Percentiles rank a stretch among this genome's conserved stretches.
Conservation (phyloP, 2,888 invertebrate genomes). For the Oligia latruncula region DNA sequence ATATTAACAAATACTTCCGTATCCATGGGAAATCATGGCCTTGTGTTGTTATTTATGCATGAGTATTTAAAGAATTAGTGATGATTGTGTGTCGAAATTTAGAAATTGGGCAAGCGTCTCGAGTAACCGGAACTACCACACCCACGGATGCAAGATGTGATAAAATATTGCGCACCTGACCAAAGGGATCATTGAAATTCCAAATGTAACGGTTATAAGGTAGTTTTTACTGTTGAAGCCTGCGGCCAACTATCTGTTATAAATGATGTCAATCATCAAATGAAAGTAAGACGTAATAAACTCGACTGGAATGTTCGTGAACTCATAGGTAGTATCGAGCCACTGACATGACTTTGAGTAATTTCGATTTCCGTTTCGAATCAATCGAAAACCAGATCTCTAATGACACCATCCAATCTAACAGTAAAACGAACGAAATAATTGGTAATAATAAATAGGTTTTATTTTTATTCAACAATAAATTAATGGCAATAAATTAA, state of each 20-base stretch:
- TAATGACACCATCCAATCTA: slow-evolving; percentile 21
- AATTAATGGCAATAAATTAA: slow-evolving; percentile 86
- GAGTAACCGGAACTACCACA: slow-evolving; percentile 5
- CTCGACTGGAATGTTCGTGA: slow-evolving; percentile 47
- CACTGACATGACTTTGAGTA: slow-evolving; percentile 34
- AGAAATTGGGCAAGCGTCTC: slow-evolving; percentile 37
- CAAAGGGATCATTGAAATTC: slow-evolving; percentile 15
- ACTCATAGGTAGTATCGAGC: slow-evolving; percentile 24
- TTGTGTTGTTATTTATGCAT: slow-evolving; percentile 40
- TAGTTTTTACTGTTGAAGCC: slow-evolving; percentile 27
- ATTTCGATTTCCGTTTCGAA: slow-evolving; percentile 55
- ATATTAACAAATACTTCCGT: slow-evolving; percentile 33
- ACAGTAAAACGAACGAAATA: slow-evolving; percentile 68
- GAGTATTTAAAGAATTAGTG: slow-evolving; percentile 11
- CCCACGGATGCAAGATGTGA: slow-evolving; percentile 16
- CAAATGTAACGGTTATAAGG: neutral
- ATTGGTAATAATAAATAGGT: slow-evolving; percentile 71
- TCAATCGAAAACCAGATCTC: slow-evolving; percentile 22
- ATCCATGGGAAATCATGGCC: slow-evolving; percentile 23
- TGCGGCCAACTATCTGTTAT: slow-evolving; percentile 33
- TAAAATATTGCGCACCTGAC: slow-evolving; percentile 2
- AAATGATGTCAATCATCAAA: slow-evolving; percentile 61
- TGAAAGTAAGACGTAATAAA: slow-evolving; percentile 63
- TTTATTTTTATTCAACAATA: slow-evolving; percentile 77
- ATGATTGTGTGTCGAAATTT: slow-evolving; percentile 26